Percentiles rank a stretch among this genome's conserved stretches.
phyloP scores from a whole-genome alignment of 2,888 invertebrate species.

The Scelioninae gen. 1 region DNA sequence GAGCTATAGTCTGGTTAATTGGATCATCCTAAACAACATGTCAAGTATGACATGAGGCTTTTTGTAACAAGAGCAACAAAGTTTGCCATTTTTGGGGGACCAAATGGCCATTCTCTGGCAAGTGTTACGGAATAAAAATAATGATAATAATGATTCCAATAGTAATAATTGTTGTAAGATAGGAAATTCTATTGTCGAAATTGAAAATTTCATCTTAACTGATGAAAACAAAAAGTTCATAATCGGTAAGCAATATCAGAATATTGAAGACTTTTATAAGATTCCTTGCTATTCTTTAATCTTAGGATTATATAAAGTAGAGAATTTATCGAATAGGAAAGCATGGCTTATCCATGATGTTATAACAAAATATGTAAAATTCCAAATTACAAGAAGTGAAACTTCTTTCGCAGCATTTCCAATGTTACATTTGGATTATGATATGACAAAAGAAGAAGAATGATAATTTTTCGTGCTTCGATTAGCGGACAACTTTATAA shows the following conservation, averaged over 20 bases:
- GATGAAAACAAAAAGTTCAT: background rate
- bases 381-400: too few species aligned
- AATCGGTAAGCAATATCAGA: slow-evolving; percentile 6
- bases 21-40: slow-evolving; percentile 44
- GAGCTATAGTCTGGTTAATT: slow-evolving; percentile 80
- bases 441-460: too few species aligned
- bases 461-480: too few species aligned
- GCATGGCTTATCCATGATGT: background rate
- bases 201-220: slow-evolving; percentile 20
- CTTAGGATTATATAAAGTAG: slow-evolving; percentile 9
- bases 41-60: too few species aligned
- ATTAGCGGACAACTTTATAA: too few species aligned
- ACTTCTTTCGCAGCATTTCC: too few species aligned
- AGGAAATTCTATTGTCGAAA: background rate
- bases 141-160: background rate
- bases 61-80: too few species aligned
- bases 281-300: slow-evolving; percentile 7
- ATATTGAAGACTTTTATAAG: slow-evolving; percentile 5
- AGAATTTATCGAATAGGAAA: background rate
- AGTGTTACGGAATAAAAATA: background rate
- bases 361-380: too few species aligned
- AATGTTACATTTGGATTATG: too few species aligned
- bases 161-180: slow-evolving; percentile 16
- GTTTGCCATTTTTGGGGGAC: too few species aligned
- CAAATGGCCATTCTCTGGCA: slow-evolving; percentile 44